Evolutionary conservation across 2,888 invertebrate genomes (phyloP).

Genomic region (Drosophila mettleri): DNA sequence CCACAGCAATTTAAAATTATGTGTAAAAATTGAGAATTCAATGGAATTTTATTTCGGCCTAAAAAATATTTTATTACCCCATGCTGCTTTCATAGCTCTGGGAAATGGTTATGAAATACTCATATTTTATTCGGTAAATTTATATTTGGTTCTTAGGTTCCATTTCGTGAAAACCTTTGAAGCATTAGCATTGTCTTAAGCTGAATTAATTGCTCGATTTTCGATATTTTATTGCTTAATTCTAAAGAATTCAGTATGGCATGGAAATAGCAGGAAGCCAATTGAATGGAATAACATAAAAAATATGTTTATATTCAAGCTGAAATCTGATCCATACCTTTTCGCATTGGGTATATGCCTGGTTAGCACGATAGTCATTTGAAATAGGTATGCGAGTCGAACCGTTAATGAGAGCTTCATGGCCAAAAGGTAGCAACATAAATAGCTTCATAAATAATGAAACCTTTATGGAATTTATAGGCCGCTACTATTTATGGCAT

Average conservation of each 20-base stretch:
- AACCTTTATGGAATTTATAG: conserved; percentile 53
- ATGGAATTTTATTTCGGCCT: not conserved
- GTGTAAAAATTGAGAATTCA: not conserved
- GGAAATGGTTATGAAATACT: not conserved
- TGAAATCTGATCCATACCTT: not conserved
- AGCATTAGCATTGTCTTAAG: too few relatives aligned
- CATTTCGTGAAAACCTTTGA: not conserved
- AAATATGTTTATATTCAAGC: not conserved
- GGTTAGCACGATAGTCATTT: conserved; percentile 5
- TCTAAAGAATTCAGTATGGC: not conserved
- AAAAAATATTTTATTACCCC: not conserved
- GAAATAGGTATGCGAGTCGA: conserved; percentile 16
- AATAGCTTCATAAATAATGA: conserved; percentile 65
- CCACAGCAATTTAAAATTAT: not conserved
- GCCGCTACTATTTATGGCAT: conserved; percentile 58
- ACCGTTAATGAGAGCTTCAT: conserved; percentile 58
- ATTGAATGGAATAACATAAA: not conserved
- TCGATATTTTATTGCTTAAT: not conserved
- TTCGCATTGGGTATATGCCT: conserved; percentile 28
- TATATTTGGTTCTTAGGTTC: not conserved
- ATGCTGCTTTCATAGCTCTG: too few relatives aligned
- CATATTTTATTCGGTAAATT: not conserved
- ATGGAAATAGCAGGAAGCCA: not conserved
- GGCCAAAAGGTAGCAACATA: conserved; percentile 45
- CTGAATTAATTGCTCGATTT: not conserved